Evolutionary conservation across 2,113 vertebrate genomes (phyloP), one percentile per base, ranked within the genome.

Genomic region (Nesoenas mayeri): DNA sequence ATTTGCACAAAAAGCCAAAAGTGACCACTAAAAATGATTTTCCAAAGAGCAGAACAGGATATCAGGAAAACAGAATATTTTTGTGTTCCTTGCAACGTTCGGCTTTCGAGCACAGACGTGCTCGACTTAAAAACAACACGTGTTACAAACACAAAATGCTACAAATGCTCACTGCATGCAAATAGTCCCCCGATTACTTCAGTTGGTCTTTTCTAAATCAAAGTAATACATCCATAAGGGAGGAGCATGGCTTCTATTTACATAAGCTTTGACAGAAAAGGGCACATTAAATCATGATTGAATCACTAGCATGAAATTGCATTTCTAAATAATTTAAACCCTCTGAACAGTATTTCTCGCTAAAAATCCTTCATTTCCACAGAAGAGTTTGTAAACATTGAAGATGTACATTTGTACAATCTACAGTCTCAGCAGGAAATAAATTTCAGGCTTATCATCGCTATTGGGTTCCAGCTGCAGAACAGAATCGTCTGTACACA

Each of bases 351-450:
- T 21, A 34, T 21, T 80, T 77, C 84, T 90, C n/a, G 47, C 72
- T 57, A 91, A 56, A 74, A 71, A 42, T 47, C 85, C 78, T 94
- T 89, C 80, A 73, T 42, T 56, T 93, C 92, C 26, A 74, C 8
- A 85, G 90, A 90, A 85, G 18, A 87, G 60, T 17, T 79, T 86
- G 95, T 97, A 97, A 95, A 96, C 96, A 88, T 34, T 22, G 82
- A 79, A 85, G 74, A 92, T 31, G 64, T 79, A 79, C 72, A 88
- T 92, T 71, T 78, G 32, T 44, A 90, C 93, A 97, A 94, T 87
- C 98, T 98, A 99, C 95, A 98, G 98, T 97, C 99, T 97, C 78
- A 99, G 98, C 85, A 99, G 97, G 93, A 99, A 99, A 97, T 99
- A 99, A 28, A 99, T 98, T 95, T 99, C 99, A 15, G 99, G 99